Conservation (phyloP, 2,888 invertebrate species). For the Rhyacophila evoluta region DNA sequence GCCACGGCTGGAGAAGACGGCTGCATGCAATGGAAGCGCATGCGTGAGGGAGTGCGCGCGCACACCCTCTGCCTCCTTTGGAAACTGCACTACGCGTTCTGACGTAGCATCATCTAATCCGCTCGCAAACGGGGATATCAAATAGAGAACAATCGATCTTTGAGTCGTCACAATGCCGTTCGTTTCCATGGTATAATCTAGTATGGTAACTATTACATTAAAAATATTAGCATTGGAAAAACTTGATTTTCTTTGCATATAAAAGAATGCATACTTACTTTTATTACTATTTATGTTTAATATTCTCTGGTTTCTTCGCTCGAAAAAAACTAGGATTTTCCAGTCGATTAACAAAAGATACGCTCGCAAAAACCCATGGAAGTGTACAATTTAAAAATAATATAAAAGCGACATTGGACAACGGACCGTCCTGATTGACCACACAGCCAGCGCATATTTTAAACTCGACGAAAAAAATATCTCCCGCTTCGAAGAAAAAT, state of each 20-base stretch:
- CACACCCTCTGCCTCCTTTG: not conserved
- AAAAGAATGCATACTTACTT: no score
- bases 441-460: constrained; percentile 8
- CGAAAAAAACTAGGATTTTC: no score
- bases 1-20: constrained; percentile 3
- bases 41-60: constrained; percentile 13
- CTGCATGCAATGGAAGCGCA: constrained; percentile 5
- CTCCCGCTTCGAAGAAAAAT: constrained; percentile 1
- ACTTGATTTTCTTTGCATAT: no score
- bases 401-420: not conserved
- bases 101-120: not conserved
- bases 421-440: not conserved
- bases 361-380: not conserved
- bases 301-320: no score
- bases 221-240: no score
- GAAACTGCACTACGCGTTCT: constrained; percentile 10
- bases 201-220: no score
- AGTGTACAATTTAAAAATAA: not conserved
- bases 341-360: no score
- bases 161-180: no score
- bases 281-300: no score
- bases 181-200: no score
- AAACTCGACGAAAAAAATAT: not conserved
- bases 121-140: not conserved
- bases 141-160: not conserved